Evolutionary conservation across 92 coral and sea anemone species (phyloP).

Genomic region (Ricordea florida): DNA sequence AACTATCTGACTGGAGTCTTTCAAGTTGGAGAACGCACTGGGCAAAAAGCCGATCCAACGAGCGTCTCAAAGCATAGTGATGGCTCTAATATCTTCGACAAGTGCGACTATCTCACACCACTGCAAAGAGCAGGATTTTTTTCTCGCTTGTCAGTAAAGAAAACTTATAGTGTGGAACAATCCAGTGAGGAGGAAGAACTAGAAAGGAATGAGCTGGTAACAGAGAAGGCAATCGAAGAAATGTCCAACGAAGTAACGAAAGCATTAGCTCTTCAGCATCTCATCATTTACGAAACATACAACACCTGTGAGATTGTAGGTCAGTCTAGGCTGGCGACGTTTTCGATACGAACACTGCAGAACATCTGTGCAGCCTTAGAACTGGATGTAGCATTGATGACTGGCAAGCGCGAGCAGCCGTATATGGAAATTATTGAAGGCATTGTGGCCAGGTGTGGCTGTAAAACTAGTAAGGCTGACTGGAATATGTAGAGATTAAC

Average conservation of each 20-base stretch:
- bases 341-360: background rate
- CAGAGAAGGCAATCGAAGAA: conserved; percentile 4
- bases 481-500: too few species aligned
- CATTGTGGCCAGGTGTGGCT: background rate
- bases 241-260: background rate
- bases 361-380: background rate
- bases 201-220: background rate
- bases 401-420: background rate
- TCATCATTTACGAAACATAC: background rate
- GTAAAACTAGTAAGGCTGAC: too few species aligned
- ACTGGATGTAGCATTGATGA: background rate
- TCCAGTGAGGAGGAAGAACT: background rate
- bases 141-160: conserved; percentile 33
- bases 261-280: conserved; percentile 3
- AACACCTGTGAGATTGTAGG: background rate
- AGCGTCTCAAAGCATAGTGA: conserved; percentile 17
- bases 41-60: conserved; percentile 48
- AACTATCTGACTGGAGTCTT: conserved; percentile 38
- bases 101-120: conserved; percentile 27
- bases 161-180: background rate
- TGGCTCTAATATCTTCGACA: conserved; percentile 19
- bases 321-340: background rate
- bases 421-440: background rate
- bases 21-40: conserved; percentile 46
- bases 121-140: conserved; percentile 31